A percentile compares a stretch with the other conserved stretches of the same genome.
Evolutionary conservation across 1,140 invertebrate genomes (phyloP).

Genomic region (Ceratosolen fusciceps): DNA sequence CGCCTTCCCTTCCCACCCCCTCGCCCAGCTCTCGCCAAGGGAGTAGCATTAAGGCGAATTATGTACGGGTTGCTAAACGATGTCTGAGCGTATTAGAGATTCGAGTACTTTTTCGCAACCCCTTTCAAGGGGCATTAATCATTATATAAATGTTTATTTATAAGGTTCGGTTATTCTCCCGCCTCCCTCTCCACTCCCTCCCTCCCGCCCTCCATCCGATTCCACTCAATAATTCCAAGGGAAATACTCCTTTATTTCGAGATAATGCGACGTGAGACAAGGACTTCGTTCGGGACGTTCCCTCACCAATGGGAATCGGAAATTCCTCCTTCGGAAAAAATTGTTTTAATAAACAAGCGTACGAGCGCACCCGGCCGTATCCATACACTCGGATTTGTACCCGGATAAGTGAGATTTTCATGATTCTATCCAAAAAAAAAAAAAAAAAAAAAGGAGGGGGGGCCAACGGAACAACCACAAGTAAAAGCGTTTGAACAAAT

Average conservation of each 20-base stretch:
- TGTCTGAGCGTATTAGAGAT: background rate
- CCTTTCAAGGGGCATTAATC: background rate
- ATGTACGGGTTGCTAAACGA: background rate
- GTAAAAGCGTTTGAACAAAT: conserved; percentile 33
- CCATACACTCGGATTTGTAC: background rate
- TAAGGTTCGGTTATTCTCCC: background rate
- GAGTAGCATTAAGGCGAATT: background rate
- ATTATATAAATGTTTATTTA: background rate
- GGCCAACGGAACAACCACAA: background rate
- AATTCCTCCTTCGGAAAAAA: background rate
- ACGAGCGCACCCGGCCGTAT: background rate
- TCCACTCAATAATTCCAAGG: background rate
- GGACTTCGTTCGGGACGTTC: background rate
- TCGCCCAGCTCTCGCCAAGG: too few species aligned
- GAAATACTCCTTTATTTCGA: background rate
- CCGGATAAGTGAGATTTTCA: background rate
- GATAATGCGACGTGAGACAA: background rate
- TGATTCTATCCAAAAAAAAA: background rate
- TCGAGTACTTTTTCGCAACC: background rate
- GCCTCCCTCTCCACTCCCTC: background rate
- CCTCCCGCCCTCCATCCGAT: background rate
- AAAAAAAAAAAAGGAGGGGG: too few species aligned
- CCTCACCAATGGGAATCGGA: background rate
- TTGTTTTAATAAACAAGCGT: background rate
- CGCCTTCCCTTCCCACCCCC: background rate